Evolutionary conservation across 37 sponge, comb jelly and placozoan species (phyloP), one percentile per base, ranked within the genome.

Genomic region (Haliclona indistincta): DNA sequence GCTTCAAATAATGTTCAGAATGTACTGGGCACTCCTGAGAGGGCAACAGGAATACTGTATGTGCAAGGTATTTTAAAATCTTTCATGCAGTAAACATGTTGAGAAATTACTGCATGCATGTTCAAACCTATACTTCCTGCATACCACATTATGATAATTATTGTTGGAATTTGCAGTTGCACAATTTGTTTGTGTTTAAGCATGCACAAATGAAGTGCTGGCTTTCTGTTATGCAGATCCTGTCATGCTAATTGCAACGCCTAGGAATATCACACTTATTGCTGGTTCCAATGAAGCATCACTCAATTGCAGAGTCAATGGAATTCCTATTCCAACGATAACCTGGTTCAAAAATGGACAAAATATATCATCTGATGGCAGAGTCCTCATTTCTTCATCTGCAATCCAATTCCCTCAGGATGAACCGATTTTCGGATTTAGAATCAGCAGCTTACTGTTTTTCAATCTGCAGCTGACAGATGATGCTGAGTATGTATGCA

Each of bases 261-360:
- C 60, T 25, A n/a, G 6, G 11, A n/a, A 26, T 25, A n/a, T 6
- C 13, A 58, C 60, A 25, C 60, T n/a, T 20, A 20, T 26, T 25
- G 60, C 60, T 58, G 60, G 60, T 58, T 47, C 13, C 13, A 6
- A 20, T 25, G 13, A n/a, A 6, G 6, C 7, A 25, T 6, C 6
- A n/a, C 22, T 58, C 6, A 25, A 6, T 20, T 58, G 60, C n/a
- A 11, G 23, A 25, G 60, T 20, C 28, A 58, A 20, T 11, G 60
- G 60, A 7, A 8, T 58, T 25, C 60, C 60, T 25, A 20, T 58
- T 58, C 60, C 60, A 20, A n/a, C 60, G 11, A 11, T 58, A 58
- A n/a, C 13, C 22, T 58, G 60, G 60, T n/a, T n/a, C 25, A 58
- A 58, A 58, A 26, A 58, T 58, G 60, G 60, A n/a, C n/a, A n/a